Evolutionary conservation across 2,113 vertebrate species (phyloP).

Genomic region (Cynopterus brachyotis): DNA sequence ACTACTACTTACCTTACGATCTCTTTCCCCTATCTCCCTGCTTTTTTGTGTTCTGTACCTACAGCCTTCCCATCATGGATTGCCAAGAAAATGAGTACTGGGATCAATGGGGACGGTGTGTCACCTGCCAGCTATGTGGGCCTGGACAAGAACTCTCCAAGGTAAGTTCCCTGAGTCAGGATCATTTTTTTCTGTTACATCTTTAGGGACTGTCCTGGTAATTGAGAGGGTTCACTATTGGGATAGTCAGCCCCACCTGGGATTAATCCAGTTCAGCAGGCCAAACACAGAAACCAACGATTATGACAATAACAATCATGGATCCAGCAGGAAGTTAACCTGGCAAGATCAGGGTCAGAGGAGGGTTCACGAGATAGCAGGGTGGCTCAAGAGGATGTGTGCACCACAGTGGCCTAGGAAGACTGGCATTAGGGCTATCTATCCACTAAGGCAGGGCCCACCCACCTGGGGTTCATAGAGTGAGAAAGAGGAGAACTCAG

Average conservation of each 20-base stretch:
- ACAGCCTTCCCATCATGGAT: constrained; percentile 62
- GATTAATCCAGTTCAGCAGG: neutral
- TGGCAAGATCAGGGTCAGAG: neutral
- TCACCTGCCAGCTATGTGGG: constrained; percentile 84
- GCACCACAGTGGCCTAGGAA: neutral
- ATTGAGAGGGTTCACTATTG: neutral
- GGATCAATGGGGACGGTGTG: constrained; percentile 80
- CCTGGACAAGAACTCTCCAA: constrained; percentile 88
- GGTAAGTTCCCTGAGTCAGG: constrained; percentile 75
- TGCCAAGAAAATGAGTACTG: constrained; percentile 84
- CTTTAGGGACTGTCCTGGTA: neutral
- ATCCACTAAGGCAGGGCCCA: neutral
- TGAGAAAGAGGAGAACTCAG: neutral
- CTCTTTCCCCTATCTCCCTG: neutral
- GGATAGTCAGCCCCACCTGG: neutral
- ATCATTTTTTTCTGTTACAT: neutral
- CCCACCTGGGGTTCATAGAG: neutral
- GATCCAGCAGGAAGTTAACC: neutral
- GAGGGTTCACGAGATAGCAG: neutral
- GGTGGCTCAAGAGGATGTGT: neutral
- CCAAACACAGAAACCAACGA: neutral
- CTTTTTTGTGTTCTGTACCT: constrained; percentile 39
- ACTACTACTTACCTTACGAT: neutral
- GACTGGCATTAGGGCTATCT: neutral
- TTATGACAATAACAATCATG: neutral